Base-by-base conservation (phyloP, 2,113 vertebrate species). In the Orientallactaga bullata region DNA sequence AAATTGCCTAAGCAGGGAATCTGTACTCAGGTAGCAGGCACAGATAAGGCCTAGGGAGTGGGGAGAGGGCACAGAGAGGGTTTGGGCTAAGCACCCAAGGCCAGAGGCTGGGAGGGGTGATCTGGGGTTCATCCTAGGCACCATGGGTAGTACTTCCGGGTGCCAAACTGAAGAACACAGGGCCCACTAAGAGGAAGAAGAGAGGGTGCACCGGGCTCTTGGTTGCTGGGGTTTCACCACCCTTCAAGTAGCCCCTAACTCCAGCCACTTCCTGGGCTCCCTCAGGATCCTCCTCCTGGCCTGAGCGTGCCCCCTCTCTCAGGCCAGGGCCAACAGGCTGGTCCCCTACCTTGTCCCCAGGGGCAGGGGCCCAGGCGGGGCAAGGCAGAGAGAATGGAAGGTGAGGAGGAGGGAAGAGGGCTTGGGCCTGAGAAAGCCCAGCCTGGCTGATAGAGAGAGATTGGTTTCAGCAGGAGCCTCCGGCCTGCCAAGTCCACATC, bases 401-500 rank as follows among this genome's bases (percentile, higher is more conserved):
- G 83, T 3, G 61, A 65, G 74, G 88, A 87, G 95, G 89, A 78
- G 47, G 86, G n/a, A 51, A 60, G 86, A 97, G 97, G 90, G 86
- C 91, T 66, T 0, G 92, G 97, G 98, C 96, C 98, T 97, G 98
- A 98, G 98, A 98, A 98, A 98, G 96, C 96, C 93, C 98, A 95
- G 98, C 96, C 76, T 63, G 80, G 96, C 97, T 96, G 98, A 98
- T 97, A 98, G 96, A 94, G 98, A 95, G 97, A 98, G 98, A 98
- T 98, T 98, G 98, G 98, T 98, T 98, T 98, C 98, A 98, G 97
- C 96, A 97, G 84, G 97, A 96, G 98, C 97, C 84, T 87, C 69
- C 92, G 73, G 91, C 96, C 98, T 99, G 99, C 99, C 99, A 99
- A 99, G 98, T 98, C 98, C 98, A 97, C 97, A 98, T 98, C 98